Evolutionary conservation across 2,113 vertebrate genomes (phyloP).

Genomic region (Ursus arctos): DNA sequence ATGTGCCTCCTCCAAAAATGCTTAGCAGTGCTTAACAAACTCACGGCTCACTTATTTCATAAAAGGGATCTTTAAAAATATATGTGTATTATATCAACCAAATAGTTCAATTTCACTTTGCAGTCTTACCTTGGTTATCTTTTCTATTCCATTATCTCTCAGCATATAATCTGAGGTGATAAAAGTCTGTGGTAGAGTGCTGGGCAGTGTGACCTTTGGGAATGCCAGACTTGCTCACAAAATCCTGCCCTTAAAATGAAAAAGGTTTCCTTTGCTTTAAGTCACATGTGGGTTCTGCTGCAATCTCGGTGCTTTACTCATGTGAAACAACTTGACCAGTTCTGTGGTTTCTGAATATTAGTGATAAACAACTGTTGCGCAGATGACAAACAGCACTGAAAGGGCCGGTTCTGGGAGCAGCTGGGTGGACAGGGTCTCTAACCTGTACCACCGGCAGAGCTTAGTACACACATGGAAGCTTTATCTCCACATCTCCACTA

Average conservation of each 20-base stretch:
- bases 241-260: conserved; percentile 86
- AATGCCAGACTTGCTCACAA: conserved; percentile 79
- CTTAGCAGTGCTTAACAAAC: neutral
- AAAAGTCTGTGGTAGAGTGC: conserved; percentile 94
- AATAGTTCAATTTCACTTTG: conserved; percentile 92
- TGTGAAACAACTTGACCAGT: conserved; percentile 87
- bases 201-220: conserved; percentile 91
- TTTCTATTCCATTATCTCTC: conserved; percentile 91
- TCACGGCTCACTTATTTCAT: conserved; percentile 84
- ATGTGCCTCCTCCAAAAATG: neutral
- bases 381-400: neutral
- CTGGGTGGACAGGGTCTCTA: neutral
- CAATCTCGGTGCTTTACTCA: conserved; percentile 95
- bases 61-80: conserved; percentile 93
- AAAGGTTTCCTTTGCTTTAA: conserved; percentile 86
- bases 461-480: neutral
- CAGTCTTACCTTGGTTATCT: conserved; percentile 87
- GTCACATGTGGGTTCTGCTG: conserved; percentile 92
- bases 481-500: neutral
- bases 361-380: conserved; percentile 93
- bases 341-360: conserved; percentile 92
- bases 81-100: conserved; percentile 91
- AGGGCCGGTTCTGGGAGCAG: neutral
- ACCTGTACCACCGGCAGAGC: neutral
- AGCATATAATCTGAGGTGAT: conserved; percentile 91